Conservation (phyloP, 1,140 invertebrate genomes). For the Nylanderia fulva region DNA sequence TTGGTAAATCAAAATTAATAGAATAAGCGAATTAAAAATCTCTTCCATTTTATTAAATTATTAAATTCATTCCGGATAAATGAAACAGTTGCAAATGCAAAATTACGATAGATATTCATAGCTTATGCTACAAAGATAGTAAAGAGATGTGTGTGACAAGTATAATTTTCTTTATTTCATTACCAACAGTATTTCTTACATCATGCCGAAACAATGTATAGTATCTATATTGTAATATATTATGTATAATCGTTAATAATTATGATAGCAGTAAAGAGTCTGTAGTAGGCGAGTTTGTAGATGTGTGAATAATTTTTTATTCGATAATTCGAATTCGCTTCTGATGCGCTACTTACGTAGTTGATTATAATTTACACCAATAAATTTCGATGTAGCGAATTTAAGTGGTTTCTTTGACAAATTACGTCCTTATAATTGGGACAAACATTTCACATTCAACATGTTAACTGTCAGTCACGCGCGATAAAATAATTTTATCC, state of each 20-base stretch:
- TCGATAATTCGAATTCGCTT: constrained; percentile 74
- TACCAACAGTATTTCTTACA: constrained; percentile 81
- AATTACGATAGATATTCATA: neutral
- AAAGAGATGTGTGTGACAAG: constrained; percentile 68
- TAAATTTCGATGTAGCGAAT: neutral
- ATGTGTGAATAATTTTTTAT: constrained; percentile 73
- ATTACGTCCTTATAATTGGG: constrained; percentile 11
- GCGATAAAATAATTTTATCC: constrained; percentile 25
- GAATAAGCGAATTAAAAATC: neutral
- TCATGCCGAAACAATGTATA: constrained; percentile 80
- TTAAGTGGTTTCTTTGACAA: constrained; percentile 34
- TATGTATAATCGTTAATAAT: constrained; percentile 77
- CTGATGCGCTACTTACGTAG: constrained; percentile 17
- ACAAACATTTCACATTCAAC: constrained; percentile 17
- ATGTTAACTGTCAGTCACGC: constrained; percentile 1
- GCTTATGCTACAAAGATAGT: neutral
- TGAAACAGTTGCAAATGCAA: neutral
- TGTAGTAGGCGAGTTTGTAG: constrained; percentile 79
- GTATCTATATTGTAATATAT: constrained; percentile 78
- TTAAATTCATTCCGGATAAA: neutral
- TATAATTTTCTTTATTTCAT: constrained; percentile 81
- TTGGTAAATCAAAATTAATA: constrained; percentile 33
- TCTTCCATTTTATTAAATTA: neutral
- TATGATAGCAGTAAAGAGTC: constrained; percentile 78
- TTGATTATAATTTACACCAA: neutral